Evolutionary conservation across 1,140 invertebrate genomes (phyloP).

Genomic region (Drosophila burlai): DNA sequence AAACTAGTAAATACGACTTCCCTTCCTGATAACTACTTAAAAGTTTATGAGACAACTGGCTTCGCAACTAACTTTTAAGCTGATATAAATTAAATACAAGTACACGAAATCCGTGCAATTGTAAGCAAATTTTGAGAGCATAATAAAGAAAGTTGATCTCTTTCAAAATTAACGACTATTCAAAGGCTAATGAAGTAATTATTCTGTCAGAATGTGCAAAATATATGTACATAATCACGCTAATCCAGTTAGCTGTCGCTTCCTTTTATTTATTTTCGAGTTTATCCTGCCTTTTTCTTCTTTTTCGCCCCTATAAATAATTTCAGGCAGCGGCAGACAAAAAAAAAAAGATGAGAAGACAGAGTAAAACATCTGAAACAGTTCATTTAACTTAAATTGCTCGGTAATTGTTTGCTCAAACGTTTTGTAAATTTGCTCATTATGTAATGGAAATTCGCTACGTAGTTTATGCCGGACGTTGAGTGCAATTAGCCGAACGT

Average conservation of each 20-base stretch:
- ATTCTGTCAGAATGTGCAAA: conserved; percentile 19
- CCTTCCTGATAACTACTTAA: conserved; percentile 12
- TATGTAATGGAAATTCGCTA: conserved; percentile 36
- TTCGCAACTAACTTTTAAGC: conserved; percentile 4
- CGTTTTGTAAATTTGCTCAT: conserved; percentile 73
- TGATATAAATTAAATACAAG: conserved; percentile 2
- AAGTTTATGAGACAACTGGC: conserved; percentile 23
- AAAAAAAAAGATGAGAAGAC: neutral
- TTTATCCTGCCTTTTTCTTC: conserved; percentile 1
- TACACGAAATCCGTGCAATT: neutral
- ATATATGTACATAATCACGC: conserved; percentile 43
- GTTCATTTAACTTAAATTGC: conserved; percentile 79
- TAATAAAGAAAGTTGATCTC: conserved; percentile 1
- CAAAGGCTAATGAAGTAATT: conserved; percentile 39
- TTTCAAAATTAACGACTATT: conserved; percentile 12
- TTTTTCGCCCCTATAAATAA: conserved; percentile 47
- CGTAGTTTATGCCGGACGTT: conserved; percentile 26
- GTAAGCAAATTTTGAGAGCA: conserved; percentile 2
- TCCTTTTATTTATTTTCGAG: conserved; percentile 20
- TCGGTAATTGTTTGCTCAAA: conserved; percentile 67
- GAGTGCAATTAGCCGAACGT: conserved; percentile 51
- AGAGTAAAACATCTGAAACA: conserved; percentile 41
- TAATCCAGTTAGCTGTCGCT: conserved; percentile 43
- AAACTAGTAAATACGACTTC: conserved; percentile 26
- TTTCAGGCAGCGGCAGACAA: conserved; percentile 28